phyloP scores from a whole-genome alignment of 2,113 vertebrate genomes.

The Megaceryle maxima region DNA sequence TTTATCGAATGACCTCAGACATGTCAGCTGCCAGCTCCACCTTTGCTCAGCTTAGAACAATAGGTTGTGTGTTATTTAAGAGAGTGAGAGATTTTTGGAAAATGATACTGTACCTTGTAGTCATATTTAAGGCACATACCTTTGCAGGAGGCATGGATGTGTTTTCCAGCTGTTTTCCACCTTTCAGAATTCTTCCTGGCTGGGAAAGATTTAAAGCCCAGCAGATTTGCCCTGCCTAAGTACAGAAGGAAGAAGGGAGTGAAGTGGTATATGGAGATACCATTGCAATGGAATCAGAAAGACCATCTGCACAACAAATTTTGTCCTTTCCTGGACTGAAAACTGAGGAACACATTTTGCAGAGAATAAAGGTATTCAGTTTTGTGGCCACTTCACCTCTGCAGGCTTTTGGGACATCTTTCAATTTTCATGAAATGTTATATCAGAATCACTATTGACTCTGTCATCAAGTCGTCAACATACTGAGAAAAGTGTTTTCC shows the following conservation, averaged over 20 bases:
- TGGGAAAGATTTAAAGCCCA: constrained; percentile 44
- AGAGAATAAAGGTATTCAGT: neutral
- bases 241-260: neutral
- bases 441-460: neutral
- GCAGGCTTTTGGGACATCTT: neutral
- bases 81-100: constrained; percentile 67
- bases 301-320: neutral
- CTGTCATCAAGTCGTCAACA: neutral
- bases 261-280: neutral
- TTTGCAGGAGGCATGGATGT: constrained; percentile 54
- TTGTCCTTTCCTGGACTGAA: neutral
- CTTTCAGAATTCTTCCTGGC: constrained; percentile 12
- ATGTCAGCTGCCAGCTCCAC: constrained; percentile 67
- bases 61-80: constrained; percentile 64
- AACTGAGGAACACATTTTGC: neutral
- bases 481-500: neutral
- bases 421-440: neutral
- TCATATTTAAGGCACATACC: constrained; percentile 17
- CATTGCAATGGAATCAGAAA: neutral
- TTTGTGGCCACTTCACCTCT: neutral
- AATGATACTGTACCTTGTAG: neutral
- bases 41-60: constrained; percentile 55
- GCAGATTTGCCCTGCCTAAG: neutral
- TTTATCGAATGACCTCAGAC: constrained; percentile 60
- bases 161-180: constrained; percentile 58